A percentile compares a stretch with the other conserved stretches of the same genome.
phyloP scores from a whole-genome alignment of 2,113 vertebrate genomes.

The Arizona elegans region DNA sequence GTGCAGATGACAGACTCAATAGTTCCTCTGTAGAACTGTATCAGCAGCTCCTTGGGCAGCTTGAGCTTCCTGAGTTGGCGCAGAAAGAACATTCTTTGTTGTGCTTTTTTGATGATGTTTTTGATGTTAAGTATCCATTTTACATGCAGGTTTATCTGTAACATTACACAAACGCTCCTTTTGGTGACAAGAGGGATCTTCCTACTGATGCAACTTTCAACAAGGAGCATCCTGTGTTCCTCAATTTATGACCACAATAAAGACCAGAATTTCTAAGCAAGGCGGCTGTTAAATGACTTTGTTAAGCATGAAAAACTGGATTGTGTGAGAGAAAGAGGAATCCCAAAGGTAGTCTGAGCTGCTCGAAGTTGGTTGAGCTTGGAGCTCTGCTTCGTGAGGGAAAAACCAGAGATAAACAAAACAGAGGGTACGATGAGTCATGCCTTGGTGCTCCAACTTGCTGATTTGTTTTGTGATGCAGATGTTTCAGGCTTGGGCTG shows the following conservation, averaged over 20 bases:
- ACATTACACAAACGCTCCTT: not conserved
- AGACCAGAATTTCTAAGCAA: not conserved
- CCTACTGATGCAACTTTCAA: not conserved
- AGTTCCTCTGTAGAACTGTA: no score
- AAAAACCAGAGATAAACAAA: not conserved
- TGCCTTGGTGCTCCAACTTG: not conserved
- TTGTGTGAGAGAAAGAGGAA: not conserved
- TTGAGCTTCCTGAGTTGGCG: no score
- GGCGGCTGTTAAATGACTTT: no score
- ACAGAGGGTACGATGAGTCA: not conserved
- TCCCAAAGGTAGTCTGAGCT: not conserved
- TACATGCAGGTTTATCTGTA: not conserved
- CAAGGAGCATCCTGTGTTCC: not conserved
- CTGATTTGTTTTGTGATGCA: not conserved
- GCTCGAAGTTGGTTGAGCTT: not conserved
- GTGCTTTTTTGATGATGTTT: no score
- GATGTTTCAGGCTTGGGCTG: not conserved
- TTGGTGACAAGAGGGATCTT: not conserved
- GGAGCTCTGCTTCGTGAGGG: not conserved
- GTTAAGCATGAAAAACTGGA: not conserved
- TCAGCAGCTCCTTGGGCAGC: no score
- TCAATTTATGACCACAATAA: not conserved
- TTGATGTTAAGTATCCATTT: no score
- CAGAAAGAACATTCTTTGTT: no score
- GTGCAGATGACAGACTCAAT: no score